Percentiles rank a stretch among this genome's conserved stretches.
Evolutionary conservation across 1,140 invertebrate genomes (phyloP).

Genomic region (Neodiprion pinetum): DNA sequence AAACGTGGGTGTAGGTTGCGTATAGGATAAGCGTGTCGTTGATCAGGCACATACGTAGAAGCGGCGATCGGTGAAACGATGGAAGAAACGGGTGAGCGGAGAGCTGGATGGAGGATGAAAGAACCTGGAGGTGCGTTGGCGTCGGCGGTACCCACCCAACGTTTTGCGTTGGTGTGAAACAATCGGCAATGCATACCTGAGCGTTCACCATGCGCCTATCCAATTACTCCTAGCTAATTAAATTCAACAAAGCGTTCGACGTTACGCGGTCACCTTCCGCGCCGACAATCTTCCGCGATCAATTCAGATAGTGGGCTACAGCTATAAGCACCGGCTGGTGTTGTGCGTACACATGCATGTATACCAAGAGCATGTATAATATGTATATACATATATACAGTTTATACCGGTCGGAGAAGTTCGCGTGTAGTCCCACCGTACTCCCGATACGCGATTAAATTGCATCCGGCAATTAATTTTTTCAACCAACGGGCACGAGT

Average conservation of each 20-base stretch:
- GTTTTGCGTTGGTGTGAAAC: not conserved
- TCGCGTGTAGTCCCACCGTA: not conserved
- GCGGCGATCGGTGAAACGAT: too few relatives aligned
- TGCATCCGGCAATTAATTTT: slow-evolving; percentile 35
- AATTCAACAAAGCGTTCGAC: slow-evolving; percentile 5
- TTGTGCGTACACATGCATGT: not conserved
- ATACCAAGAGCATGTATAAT: too few relatives aligned
- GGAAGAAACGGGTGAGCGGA: too few relatives aligned
- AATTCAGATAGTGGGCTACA: not conserved
- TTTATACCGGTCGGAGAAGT: not conserved
- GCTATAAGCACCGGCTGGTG: too few relatives aligned
- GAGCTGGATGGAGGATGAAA: too few relatives aligned
- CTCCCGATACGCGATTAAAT: slow-evolving; percentile 27
- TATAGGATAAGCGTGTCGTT: too few relatives aligned
- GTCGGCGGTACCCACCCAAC: not conserved
- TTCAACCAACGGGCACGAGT: slow-evolving; percentile 11
- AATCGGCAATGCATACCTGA: slow-evolving; percentile 5
- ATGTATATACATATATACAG: too few relatives aligned
- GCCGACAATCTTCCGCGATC: slow-evolving; percentile 2
- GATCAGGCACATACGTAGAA: too few relatives aligned
- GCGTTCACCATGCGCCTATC: not conserved
- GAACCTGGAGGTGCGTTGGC: not conserved
- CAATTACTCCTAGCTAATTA: slow-evolving; percentile 3
- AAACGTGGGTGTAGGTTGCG: too few relatives aligned
- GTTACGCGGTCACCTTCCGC: slow-evolving; percentile 1